Percentiles rank a stretch among this genome's conserved stretches.
These are phyloP conservation scores for Eupithecia inturbata DNA, from an alignment of 2,888 invertebrate species.

Conservation along the genomic window DNA sequence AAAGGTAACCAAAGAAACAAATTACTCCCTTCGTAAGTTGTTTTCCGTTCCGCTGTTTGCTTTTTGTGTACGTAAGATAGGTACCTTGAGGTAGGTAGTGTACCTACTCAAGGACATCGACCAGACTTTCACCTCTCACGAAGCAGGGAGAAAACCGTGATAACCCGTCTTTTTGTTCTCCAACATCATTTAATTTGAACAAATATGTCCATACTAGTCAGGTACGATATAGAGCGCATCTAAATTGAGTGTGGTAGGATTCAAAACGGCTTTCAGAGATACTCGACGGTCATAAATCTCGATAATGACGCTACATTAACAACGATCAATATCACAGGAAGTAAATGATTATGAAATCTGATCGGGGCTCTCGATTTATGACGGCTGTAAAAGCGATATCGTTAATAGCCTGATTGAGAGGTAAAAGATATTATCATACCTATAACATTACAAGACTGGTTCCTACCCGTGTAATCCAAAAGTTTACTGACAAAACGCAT, in stretches of 20 bases:
- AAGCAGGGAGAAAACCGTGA: conserved; percentile 69
- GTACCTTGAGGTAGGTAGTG: background rate
- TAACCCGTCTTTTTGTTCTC: conserved; percentile 59
- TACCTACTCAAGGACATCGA: conserved; percentile 68
- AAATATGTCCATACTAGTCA: conserved; percentile 27
- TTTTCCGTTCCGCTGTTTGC: conserved; percentile 49
- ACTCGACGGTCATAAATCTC: conserved; percentile 52
- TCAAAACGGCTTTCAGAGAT: conserved; percentile 59
- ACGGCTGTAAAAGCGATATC: conserved; percentile 20
- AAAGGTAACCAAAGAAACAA: conserved; percentile 10
- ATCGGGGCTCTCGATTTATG: conserved; percentile 28
- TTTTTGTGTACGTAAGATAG: conserved; percentile 55
- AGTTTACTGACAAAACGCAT: background rate
- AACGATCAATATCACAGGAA: conserved; percentile 52
- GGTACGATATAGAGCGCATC: conserved; percentile 58
- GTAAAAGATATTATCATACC: background rate
- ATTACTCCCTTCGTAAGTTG: conserved; percentile 22
- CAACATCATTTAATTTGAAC: conserved; percentile 53
- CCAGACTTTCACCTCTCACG: conserved; percentile 76
- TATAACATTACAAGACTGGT: background rate
- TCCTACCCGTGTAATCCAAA: background rate
- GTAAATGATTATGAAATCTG: conserved; percentile 34
- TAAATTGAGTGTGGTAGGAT: conserved; percentile 54
- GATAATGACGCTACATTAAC: conserved; percentile 57
- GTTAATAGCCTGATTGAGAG: conserved; percentile 20